These are phyloP conservation scores for Saturnia pavonia DNA, from an alignment of 2,888 invertebrate genomes.

Conservation along the genomic window DNA sequence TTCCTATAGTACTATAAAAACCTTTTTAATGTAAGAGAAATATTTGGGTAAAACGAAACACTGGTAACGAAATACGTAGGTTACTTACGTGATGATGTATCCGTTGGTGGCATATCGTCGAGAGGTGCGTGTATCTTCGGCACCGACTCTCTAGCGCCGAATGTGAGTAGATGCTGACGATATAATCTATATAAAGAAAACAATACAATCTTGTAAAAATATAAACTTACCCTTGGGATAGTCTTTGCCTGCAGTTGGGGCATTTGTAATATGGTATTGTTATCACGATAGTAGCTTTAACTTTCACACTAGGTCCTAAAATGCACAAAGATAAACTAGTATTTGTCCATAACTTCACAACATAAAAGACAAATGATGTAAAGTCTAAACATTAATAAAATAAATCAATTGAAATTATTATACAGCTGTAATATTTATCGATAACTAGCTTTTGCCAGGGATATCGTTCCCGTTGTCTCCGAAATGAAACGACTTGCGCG, in stretches of 20 bases:
- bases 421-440: no score
- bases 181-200: slow-evolving; percentile 76
- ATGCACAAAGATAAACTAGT: no score
- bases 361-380: no score
- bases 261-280: neutral
- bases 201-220: neutral
- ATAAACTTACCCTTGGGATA: neutral
- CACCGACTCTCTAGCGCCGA: slow-evolving; percentile 80
- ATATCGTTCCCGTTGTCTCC: no score
- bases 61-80: neutral
- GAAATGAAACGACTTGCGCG: no score
- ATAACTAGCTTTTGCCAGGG: no score
- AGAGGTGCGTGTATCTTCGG: slow-evolving; percentile 68
- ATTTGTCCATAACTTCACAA: no score
- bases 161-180: slow-evolving; percentile 88
- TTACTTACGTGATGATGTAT: slow-evolving; percentile 68
- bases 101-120: slow-evolving; percentile 64
- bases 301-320: no score
- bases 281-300: neutral
- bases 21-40: neutral
- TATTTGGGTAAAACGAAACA: neutral
- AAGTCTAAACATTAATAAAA: no score
- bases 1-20: neutral
- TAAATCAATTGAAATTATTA: no score
- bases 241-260: neutral